Evolutionary conservation across 2,797 vertebrate species (phyloP), one percentile per base, ranked within the genome.

Genomic region (Siniperca scherzeri): DNA sequence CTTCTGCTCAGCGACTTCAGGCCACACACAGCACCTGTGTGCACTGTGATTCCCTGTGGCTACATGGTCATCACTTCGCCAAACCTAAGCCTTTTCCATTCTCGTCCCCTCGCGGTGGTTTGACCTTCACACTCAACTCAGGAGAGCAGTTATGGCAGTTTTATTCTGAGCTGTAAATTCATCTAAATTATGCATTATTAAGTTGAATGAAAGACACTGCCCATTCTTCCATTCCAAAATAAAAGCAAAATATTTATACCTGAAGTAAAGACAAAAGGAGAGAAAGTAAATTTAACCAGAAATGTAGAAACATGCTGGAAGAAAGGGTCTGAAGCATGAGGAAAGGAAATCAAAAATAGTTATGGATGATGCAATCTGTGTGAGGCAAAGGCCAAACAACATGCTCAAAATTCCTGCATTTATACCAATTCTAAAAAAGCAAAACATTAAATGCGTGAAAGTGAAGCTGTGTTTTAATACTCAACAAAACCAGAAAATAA

Each of bases 121-220:
- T 88, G 90, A 93, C 91, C 91, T 94, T 91, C 89, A 91, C 68
- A 17, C 40, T 75, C 22, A 21, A 52, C 81, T 72, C 69, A 17
- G 56, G 76, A 84, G 82, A 82, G 65, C 81, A 65, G 61, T 74
- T 77, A 60, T 65, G 22, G 81, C 22, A 27, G 8, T 57, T 90
- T 92, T 75, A 84, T 46, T 76, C 67, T 38, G 52, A 70, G 87
- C 82, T 67, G 79, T 57, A 74, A 84, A 89, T 88, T 84, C 56
- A 73, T 86, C 84, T 83, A 67, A 81, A 87, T 88, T 76, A 83
- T 46, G 33, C 52, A 69, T 62, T 57, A 60, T 62, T 50, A 77
- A 25, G 16, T 27, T 50, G 11, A 60, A 64, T 25, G 38, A 68
- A 62, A 72, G 3, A 61, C 14, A 17, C 19, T 7, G 11, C 19